Conservation (phyloP, 1,140 invertebrate genomes). For the Tetragnatha versicolor region DNA sequence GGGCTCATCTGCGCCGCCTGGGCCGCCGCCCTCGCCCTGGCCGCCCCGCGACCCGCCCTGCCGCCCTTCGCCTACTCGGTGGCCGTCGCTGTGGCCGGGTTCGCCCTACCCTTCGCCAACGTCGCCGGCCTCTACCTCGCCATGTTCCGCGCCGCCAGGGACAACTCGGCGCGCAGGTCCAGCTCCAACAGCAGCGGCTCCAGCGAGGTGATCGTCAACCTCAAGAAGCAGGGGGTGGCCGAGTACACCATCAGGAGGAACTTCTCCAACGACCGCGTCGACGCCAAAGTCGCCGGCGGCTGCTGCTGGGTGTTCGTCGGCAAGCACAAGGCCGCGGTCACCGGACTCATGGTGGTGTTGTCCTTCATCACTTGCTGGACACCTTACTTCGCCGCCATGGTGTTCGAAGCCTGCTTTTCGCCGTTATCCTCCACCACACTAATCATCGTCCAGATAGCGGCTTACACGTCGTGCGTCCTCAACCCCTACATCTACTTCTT, state of each 20-base stretch:
- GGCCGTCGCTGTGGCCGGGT: not conserved
- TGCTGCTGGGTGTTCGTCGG: conserved; percentile 43
- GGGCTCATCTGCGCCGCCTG: conserved; percentile 23
- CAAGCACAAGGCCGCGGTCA: conserved; percentile 48
- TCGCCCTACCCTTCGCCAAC: conserved; percentile 21
- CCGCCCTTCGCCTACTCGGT: conserved; percentile 1
- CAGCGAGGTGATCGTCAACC: conserved; percentile 20
- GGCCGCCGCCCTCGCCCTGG: not conserved
- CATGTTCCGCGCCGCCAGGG: conserved; percentile 42
- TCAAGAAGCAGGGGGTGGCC: conserved; percentile 10
- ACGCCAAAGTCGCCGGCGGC: not conserved
- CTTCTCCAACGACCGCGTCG: conserved; percentile 24
- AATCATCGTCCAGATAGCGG: not conserved
- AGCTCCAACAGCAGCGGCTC: conserved; percentile 36
- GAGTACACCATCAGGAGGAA: conserved; percentile 44
- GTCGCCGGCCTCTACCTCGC: conserved; percentile 29
- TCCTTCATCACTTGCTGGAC: conserved; percentile 53
- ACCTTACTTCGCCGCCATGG: conserved; percentile 23
- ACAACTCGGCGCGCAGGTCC: conserved; percentile 33
- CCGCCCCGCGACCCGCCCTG: not conserved
- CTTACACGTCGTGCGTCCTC: conserved; percentile 22
- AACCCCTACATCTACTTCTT: conserved; percentile 55
- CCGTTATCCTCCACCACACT: not conserved
- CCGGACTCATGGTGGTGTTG: conserved; percentile 43
- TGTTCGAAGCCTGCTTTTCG: conserved; percentile 5